Evolutionary conservation across 2,797 vertebrate species (phyloP).

Genomic region (Florisuga fusca): DNA sequence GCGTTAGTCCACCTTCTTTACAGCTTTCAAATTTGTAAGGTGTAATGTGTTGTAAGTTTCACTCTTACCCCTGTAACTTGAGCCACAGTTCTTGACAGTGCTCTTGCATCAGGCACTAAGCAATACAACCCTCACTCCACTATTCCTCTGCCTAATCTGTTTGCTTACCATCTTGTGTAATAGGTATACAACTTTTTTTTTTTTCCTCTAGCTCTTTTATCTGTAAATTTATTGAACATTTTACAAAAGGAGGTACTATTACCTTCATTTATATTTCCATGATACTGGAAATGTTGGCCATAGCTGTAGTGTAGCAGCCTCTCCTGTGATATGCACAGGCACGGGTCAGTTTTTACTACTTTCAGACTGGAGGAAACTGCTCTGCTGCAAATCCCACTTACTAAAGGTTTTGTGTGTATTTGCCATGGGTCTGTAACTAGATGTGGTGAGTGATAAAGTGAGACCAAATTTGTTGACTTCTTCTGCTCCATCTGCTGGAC

Average conservation of each 20-base stretch:
- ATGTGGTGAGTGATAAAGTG: not conserved
- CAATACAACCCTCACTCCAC: not conserved
- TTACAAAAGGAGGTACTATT: not conserved
- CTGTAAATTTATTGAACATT: not conserved
- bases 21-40: not conserved
- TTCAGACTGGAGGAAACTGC: not conserved
- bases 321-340: rapidly evolving
- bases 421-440: not conserved
- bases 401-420: not conserved
- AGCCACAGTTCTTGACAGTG: not conserved
- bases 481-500: not conserved
- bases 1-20: not conserved
- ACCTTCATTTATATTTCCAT: not conserved
- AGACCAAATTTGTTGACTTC: not conserved
- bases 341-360: not conserved
- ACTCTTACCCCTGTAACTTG: not conserved
- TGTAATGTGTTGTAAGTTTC: not conserved
- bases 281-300: not conserved
- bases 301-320: not conserved
- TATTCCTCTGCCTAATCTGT: not conserved
- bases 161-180: not conserved
- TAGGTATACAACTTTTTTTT: not conserved
- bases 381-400: not conserved
- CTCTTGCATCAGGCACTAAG: not conserved
- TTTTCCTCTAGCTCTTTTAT: not conserved